A percentile compares a stretch with the other conserved stretches of the same genome.
Conservation (phyloP, 2,888 invertebrate species). For the Drosophila nigritarsus region DNA sequence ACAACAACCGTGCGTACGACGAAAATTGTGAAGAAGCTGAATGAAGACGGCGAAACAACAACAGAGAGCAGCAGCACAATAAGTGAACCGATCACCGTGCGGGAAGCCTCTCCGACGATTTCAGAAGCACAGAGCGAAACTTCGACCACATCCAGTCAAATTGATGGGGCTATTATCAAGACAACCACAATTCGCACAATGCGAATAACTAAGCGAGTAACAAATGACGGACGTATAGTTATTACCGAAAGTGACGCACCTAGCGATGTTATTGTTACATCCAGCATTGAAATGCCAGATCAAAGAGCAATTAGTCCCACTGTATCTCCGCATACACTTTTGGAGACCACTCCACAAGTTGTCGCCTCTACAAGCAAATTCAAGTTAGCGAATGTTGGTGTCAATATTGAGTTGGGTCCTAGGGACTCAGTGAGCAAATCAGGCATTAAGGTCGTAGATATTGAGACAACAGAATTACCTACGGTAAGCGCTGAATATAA, state of each 20-base stretch:
- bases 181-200: constrained; percentile 84
- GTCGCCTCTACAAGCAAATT: constrained; percentile 45
- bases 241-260: constrained; percentile 77
- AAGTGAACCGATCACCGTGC: constrained; percentile 71
- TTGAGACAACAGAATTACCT: constrained; percentile 72
- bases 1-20: constrained; percentile 83
- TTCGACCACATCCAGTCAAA: constrained; percentile 73
- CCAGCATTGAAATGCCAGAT: constrained; percentile 81
- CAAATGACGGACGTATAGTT: constrained; percentile 80
- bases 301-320: constrained; percentile 64
- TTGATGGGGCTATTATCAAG: constrained; percentile 80
- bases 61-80: constrained; percentile 66
- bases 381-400: constrained; percentile 57
- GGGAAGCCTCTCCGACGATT: constrained; percentile 67
- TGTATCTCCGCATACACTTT: constrained; percentile 34
- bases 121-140: constrained; percentile 67
- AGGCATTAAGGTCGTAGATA: constrained; percentile 72
- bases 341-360: constrained; percentile 40
- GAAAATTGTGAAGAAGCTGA: constrained; percentile 79
- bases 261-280: constrained; percentile 76
- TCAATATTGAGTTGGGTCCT: constrained; percentile 59
- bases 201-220: constrained; percentile 79
- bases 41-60: constrained; percentile 69
- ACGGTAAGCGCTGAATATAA: constrained; percentile 25
- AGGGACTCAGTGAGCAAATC: constrained; percentile 50